Evolutionary conservation across 2,797 vertebrate species (phyloP).

Genomic region (Merluccius polli): DNA sequence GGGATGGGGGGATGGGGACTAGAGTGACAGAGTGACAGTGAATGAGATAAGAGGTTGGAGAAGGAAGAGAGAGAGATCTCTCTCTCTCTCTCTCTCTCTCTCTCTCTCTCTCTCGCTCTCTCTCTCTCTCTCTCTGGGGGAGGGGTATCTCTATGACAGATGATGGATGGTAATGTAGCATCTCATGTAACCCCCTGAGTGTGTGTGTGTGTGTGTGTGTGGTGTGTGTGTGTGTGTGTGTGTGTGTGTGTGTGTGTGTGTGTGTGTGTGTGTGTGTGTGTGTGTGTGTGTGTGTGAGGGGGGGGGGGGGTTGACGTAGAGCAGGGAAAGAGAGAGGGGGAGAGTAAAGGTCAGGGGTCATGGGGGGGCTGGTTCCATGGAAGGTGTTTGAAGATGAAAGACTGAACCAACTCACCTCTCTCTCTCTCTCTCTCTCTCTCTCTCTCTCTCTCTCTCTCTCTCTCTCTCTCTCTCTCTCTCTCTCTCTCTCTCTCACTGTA

Average conservation of each 20-base stretch:
- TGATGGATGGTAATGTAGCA: no score
- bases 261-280: background rate
- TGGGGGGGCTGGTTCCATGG: slow-evolving; percentile 53
- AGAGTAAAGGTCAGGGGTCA: slow-evolving; percentile 57
- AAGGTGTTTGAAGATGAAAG: slow-evolving; percentile 63
- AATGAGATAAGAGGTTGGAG: background rate
- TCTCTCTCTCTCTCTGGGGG: no score
- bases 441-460: background rate
- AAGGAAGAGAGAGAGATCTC: background rate
- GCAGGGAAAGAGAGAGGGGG: slow-evolving; percentile 33
- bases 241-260: background rate
- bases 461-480: background rate
- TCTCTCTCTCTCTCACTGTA: background rate
- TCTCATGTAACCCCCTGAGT: background rate
- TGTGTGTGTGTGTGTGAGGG: background rate
- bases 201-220: background rate
- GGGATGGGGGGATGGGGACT: background rate
- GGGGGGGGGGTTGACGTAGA: no score
- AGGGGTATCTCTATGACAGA: no score
- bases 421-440: slow-evolving; percentile 2
- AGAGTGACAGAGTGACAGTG: background rate
- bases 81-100: no score
- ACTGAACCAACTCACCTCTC: background rate
- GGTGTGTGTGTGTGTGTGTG: background rate
- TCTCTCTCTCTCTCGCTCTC: no score